Evolutionary conservation across 2,888 invertebrate species (phyloP).

Genomic region (Drosophila pseudotakahashii): DNA sequence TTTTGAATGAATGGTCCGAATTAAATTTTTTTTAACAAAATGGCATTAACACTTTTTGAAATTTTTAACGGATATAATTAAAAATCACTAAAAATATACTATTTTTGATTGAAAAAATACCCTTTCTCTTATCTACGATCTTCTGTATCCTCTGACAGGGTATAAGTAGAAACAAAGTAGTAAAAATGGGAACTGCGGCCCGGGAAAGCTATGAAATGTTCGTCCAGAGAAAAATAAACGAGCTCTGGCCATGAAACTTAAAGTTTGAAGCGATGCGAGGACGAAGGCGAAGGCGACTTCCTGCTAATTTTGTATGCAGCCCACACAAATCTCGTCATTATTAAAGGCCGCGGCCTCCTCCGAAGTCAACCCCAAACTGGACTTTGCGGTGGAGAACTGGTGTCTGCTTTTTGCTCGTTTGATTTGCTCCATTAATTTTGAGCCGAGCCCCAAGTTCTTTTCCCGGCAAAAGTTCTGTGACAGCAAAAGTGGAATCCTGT

Average conservation of each 20-base stretch:
- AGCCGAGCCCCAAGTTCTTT: slow-evolving; percentile 26
- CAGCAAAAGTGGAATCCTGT: slow-evolving; percentile 53
- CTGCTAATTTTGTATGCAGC: slow-evolving; percentile 72
- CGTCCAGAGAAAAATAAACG: slow-evolving; percentile 45
- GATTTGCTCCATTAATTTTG: slow-evolving; percentile 76
- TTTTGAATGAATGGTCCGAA: too few relatives aligned
- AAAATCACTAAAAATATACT: too few relatives aligned
- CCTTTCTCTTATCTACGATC: not conserved
- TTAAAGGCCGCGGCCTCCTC: slow-evolving; percentile 46
- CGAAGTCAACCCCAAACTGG: slow-evolving; percentile 15
- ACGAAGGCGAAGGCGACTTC: slow-evolving; percentile 14
- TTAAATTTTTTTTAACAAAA: not conserved
- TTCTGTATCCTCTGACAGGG: not conserved
- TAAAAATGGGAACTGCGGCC: slow-evolving; percentile 21
- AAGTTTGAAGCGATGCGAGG: slow-evolving; percentile 26
- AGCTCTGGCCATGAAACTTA: slow-evolving; percentile 37
- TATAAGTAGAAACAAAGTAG: slow-evolving; percentile 17
- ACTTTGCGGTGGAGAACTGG: too few relatives aligned
- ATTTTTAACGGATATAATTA: too few relatives aligned
- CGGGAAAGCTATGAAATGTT: slow-evolving; percentile 25
- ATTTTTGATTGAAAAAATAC: too few relatives aligned
- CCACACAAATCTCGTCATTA: slow-evolving; percentile 77
- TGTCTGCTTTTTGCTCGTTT: slow-evolving; percentile 64
- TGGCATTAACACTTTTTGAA: too few relatives aligned
- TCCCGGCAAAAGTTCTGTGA: slow-evolving; percentile 66